Percentiles rank a stretch among this genome's conserved stretches.
These are phyloP conservation scores for Aurelia sp. DNA, from an alignment of 30 jellyfish, hydroid and myxozoan species.

Conservation along the genomic window DNA sequence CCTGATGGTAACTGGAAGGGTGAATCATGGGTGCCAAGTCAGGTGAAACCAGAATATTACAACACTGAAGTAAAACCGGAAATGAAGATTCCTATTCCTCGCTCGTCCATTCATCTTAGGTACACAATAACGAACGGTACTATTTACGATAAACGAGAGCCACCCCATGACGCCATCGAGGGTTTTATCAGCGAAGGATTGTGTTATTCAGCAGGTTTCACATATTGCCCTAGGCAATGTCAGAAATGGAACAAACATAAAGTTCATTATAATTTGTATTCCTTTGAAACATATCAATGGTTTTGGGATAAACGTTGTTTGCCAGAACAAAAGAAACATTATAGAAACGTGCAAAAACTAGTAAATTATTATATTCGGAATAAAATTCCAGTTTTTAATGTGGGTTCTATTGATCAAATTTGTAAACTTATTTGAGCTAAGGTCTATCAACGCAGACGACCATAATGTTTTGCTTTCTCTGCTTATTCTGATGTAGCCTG, in stretches of 20 bases:
- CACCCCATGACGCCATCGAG: slow-evolving; percentile 51
- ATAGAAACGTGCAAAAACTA: slow-evolving; percentile 1
- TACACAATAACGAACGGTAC: slow-evolving; percentile 24
- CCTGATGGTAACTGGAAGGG: slow-evolving; percentile 53
- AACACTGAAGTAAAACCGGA: slow-evolving; percentile 23
- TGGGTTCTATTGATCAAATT: too few species aligned
- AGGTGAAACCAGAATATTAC: slow-evolving; percentile 28
- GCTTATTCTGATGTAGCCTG: too few species aligned
- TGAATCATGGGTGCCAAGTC: slow-evolving; percentile 31
- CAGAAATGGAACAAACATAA: slow-evolving; percentile 23
- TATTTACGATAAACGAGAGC: slow-evolving; percentile 33
- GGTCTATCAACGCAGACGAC: too few species aligned
- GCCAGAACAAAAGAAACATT: slow-evolving; percentile 46
- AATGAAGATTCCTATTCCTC: slow-evolving; percentile 32
- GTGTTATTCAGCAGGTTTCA: slow-evolving; percentile 67
- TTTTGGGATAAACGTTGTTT: slow-evolving; percentile 65
- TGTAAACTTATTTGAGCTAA: too few species aligned
- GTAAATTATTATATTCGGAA: background rate
- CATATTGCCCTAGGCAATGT: slow-evolving; percentile 60
- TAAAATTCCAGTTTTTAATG: too few species aligned
- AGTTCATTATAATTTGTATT: slow-evolving; percentile 35
- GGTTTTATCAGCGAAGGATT: slow-evolving; percentile 65
- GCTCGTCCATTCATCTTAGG: slow-evolving; percentile 56
- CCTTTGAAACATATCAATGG: slow-evolving; percentile 62
- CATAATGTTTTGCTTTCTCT: too few species aligned